Evolutionary conservation across 2,113 vertebrate genomes (phyloP).

Genomic region (Stigmatopora nigra): DNA sequence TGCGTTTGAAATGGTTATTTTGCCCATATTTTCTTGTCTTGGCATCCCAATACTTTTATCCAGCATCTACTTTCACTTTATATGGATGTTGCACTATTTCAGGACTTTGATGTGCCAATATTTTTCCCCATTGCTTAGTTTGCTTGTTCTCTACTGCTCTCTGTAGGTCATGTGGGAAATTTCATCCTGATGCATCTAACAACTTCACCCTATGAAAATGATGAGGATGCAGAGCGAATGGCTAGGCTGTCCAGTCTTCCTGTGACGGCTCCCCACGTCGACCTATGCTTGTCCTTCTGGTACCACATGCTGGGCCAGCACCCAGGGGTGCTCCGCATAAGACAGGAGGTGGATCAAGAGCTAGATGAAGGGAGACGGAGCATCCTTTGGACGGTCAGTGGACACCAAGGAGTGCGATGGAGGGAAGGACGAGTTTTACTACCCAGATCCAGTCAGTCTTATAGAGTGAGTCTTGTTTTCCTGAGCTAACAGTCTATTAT

Average conservation of each 20-base stretch:
- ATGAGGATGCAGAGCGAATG: slow-evolving; percentile 69
- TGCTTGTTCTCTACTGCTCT: slow-evolving; percentile 24
- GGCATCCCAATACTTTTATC: no score
- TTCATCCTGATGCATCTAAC: slow-evolving; percentile 83
- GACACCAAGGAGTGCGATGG: slow-evolving; percentile 79
- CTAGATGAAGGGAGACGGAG: slow-evolving; percentile 35
- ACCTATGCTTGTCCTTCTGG: slow-evolving; percentile 95
- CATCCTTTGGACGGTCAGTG: slow-evolving; percentile 73
- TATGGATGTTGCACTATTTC: no score
- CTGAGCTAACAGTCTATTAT: no score
- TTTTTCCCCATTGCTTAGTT: neutral
- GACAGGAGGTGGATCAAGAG: slow-evolving; percentile 71
- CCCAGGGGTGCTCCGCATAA: slow-evolving; percentile 76
- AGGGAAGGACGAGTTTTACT: slow-evolving; percentile 82
- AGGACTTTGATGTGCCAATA: neutral
- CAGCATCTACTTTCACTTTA: no score
- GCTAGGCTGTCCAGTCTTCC: slow-evolving; percentile 73
- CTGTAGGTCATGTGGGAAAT: slow-evolving; percentile 81
- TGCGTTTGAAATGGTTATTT: no score
- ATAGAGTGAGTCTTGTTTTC: slow-evolving; percentile 67
- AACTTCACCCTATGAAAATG: slow-evolving; percentile 20
- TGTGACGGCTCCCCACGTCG: slow-evolving; percentile 68
- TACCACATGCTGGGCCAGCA: slow-evolving; percentile 80
- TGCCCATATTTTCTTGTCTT: no score
- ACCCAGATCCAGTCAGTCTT: slow-evolving; percentile 74